phyloP scores from a whole-genome alignment of 2,113 vertebrate species.

The Chunga burmeisteri region DNA sequence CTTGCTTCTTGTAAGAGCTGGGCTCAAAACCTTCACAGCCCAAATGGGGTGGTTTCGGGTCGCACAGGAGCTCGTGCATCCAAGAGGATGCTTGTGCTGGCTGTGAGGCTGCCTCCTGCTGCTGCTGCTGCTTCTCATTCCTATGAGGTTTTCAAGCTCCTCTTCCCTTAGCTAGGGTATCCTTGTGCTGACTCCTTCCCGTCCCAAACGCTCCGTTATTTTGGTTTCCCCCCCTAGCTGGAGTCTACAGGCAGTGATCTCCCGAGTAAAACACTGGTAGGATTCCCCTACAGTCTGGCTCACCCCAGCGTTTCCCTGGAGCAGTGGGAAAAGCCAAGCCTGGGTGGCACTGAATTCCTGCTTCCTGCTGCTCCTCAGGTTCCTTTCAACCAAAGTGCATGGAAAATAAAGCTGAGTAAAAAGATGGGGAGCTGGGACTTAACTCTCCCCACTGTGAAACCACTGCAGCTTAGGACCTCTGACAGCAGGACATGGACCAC shows the following conservation, averaged over 20 bases:
- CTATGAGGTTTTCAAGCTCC: background rate
- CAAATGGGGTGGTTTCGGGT: accelerated
- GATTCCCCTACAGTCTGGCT: background rate
- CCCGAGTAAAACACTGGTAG: background rate
- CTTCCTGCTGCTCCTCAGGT: background rate
- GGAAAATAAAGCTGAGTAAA: background rate
- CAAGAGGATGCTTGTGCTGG: background rate
- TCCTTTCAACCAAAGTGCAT: background rate
- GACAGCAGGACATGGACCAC: background rate
- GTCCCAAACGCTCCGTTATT: background rate
- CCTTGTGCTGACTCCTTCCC: background rate
- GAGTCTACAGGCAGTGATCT: background rate
- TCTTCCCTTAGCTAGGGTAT: background rate
- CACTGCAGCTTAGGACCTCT: background rate
- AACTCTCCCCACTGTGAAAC: background rate
- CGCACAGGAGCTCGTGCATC: background rate
- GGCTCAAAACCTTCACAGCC: background rate
- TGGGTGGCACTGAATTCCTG: background rate
- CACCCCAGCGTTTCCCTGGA: background rate
- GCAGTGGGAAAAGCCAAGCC: background rate
- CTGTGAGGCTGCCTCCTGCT: background rate
- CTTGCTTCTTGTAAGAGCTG: background rate
- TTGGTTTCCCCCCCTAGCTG: background rate
- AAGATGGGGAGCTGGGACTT: background rate
- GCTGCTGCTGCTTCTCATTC: background rate